Percentiles rank a stretch among this genome's conserved stretches.
These are phyloP conservation scores for Catostomus latipinnis DNA, from an alignment of 2,797 vertebrate genomes.

Conservation along the genomic window DNA sequence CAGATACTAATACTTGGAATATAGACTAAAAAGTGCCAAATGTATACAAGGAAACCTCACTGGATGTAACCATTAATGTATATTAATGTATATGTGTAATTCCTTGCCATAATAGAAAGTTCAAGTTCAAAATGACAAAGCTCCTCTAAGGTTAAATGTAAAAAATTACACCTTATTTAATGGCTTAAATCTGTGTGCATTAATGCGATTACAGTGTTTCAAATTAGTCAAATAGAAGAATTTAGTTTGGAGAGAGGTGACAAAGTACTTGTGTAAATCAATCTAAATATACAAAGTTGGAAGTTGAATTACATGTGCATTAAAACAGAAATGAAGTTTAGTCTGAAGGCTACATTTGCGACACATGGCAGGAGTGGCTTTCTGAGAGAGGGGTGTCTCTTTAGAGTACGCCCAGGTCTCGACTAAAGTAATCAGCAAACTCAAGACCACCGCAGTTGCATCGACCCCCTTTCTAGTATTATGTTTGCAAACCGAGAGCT, in stretches of 20 bases:
- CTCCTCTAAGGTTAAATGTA: too few species aligned
- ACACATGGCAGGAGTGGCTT: constrained; percentile 68
- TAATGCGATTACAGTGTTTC: not conserved
- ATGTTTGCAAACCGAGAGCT: constrained; percentile 79
- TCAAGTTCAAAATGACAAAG: not conserved
- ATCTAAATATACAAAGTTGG: too few species aligned
- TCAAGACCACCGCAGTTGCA: constrained; percentile 48
- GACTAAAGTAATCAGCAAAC: constrained; percentile 62
- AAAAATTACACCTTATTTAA: not conserved
- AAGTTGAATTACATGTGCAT: not conserved
- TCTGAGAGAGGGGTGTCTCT: constrained; percentile 56
- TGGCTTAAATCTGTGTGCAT: not conserved
- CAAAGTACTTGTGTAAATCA: too few species aligned
- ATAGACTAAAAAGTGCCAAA: not conserved
- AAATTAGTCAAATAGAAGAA: not conserved
- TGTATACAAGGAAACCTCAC: not conserved
- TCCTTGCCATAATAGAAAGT: not conserved
- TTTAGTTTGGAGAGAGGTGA: too few species aligned
- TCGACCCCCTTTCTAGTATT: constrained; percentile 66
- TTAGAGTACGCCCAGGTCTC: constrained; percentile 45
- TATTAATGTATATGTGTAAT: not conserved
- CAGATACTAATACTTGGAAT: not conserved
- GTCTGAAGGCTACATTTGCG: constrained; percentile 50
- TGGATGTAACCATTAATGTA: not conserved
- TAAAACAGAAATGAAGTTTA: constrained; percentile 36